Conservation (phyloP, 2,888 invertebrate species). For the Sesia apiformis region DNA sequence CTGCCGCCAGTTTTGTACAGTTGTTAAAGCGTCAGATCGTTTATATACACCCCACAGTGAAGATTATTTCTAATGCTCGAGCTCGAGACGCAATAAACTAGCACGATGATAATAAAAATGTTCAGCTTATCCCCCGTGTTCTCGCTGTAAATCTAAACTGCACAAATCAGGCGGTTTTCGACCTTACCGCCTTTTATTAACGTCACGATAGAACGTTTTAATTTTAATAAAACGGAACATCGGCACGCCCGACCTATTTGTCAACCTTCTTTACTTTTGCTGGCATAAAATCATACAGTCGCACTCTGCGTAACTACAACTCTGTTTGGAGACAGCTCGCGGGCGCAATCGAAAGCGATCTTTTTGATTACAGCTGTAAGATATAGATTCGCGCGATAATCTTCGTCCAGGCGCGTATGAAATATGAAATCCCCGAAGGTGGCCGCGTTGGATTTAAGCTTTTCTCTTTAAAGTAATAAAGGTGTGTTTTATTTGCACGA, state of each 20-base stretch:
- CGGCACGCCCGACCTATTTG: constrained; percentile 72
- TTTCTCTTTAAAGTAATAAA: constrained; percentile 71
- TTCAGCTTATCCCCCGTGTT: constrained; percentile 57
- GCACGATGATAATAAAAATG: constrained; percentile 66
- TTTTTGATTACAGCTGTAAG: constrained; percentile 58
- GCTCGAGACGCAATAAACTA: constrained; percentile 64
- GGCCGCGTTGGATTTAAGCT: constrained; percentile 60
- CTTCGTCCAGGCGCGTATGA: constrained; percentile 44
- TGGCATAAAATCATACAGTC: constrained; percentile 69
- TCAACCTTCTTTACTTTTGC: constrained; percentile 73
- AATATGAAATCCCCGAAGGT: constrained; percentile 56
- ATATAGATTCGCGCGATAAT: constrained; percentile 64
- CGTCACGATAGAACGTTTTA: constrained; percentile 64
- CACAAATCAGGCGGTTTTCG: constrained; percentile 41
- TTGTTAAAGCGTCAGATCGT: too few species aligned
- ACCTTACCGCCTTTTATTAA: constrained; percentile 61
- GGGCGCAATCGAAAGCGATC: constrained; percentile 48
- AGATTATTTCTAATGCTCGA: constrained; percentile 63
- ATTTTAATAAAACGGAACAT: constrained; percentile 73
- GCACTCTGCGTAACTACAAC: constrained; percentile 52
- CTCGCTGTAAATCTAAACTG: constrained; percentile 53
- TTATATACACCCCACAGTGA: constrained; percentile 30
- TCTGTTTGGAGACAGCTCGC: constrained; percentile 24
- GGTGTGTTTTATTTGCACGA: constrained; percentile 69
- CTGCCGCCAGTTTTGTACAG: too few species aligned